Conservation (phyloP, 1,140 invertebrate species). For the Danaus melanippus region DNA sequence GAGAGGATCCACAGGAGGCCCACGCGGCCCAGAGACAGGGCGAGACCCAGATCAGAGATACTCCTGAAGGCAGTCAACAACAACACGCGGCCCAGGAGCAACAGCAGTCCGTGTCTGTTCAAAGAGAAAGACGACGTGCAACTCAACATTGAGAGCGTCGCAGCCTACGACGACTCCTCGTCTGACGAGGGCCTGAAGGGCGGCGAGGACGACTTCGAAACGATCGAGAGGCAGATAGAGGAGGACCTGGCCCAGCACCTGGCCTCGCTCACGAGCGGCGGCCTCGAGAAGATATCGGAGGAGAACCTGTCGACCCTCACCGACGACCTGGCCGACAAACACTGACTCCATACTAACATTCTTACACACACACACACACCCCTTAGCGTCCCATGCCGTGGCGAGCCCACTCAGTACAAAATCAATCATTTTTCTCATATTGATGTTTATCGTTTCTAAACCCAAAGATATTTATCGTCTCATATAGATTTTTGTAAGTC, state of each 20-base stretch:
- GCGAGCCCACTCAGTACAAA: too few species aligned
- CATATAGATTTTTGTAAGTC: conserved; percentile 33
- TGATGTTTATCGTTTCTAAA: conserved; percentile 5
- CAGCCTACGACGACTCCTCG: conserved; percentile 62
- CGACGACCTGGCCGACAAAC: conserved; percentile 45
- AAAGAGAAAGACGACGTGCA: conserved; percentile 42
- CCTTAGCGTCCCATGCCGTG: too few species aligned
- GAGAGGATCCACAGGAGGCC: conserved; percentile 37
- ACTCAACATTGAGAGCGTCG: conserved; percentile 55
- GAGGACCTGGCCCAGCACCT: conserved; percentile 40
- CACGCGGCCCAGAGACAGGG: too few species aligned
- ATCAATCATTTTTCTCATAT: too few species aligned
- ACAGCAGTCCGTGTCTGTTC: conserved; percentile 44
- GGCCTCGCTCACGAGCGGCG: conserved; percentile 34
- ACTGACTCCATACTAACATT: conserved; percentile 29
- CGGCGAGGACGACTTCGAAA: conserved; percentile 55
- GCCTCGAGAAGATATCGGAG: conserved; percentile 59
- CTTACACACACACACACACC: too few species aligned
- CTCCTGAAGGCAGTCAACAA: conserved; percentile 31
- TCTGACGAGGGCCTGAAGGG: conserved; percentile 57
- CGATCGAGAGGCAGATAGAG: conserved; percentile 51
- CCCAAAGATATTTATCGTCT: conserved; percentile 50
- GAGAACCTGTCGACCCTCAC: conserved; percentile 53
- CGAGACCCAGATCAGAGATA: conserved; percentile 47
- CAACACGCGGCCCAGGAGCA: conserved; percentile 40